These are phyloP conservation scores for Drosophila neotestacea DNA, from an alignment of 2,888 invertebrate species.

Conservation along the genomic window DNA sequence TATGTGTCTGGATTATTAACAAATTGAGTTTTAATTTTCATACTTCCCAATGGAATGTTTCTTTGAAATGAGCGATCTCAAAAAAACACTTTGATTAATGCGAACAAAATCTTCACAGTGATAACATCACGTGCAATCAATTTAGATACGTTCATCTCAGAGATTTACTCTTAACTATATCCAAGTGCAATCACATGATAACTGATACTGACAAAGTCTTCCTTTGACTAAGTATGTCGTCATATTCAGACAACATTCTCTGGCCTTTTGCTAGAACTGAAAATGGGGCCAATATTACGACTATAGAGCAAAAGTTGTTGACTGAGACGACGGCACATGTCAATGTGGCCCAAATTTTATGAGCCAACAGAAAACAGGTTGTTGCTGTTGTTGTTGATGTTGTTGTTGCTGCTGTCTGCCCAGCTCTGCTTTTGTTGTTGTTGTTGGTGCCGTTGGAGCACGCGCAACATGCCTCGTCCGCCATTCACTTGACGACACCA, in stretches of 20 bases:
- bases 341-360: conserved; percentile 75
- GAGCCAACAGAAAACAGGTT: conserved; percentile 69
- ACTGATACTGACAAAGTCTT: conserved; percentile 4
- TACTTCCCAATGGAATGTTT: conserved; percentile 53
- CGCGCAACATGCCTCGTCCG: conserved; percentile 70
- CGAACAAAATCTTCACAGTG: conserved; percentile 36
- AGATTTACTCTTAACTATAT: conserved; percentile 29
- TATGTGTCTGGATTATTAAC: conserved; percentile 44
- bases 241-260: conserved; percentile 45
- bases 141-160: conserved; percentile 6
- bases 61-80: background rate
- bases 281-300: conserved; percentile 57
- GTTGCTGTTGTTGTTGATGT: conserved; percentile 45
- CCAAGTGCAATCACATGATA: conserved; percentile 12
- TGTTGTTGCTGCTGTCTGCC: conserved; percentile 12
- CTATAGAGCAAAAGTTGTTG: conserved; percentile 60
- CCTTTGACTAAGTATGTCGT: conserved; percentile 35
- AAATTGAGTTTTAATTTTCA: conserved; percentile 54
- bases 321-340: conserved; percentile 65
- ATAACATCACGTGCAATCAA: conserved; percentile 38
- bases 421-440: conserved; percentile 19
- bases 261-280: conserved; percentile 52
- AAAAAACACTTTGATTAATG: conserved; percentile 50
- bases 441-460: conserved; percentile 49
- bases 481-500: conserved; percentile 59